phyloP scores from a whole-genome alignment of 2,888 invertebrate species.

The Diabrotica balteata region DNA sequence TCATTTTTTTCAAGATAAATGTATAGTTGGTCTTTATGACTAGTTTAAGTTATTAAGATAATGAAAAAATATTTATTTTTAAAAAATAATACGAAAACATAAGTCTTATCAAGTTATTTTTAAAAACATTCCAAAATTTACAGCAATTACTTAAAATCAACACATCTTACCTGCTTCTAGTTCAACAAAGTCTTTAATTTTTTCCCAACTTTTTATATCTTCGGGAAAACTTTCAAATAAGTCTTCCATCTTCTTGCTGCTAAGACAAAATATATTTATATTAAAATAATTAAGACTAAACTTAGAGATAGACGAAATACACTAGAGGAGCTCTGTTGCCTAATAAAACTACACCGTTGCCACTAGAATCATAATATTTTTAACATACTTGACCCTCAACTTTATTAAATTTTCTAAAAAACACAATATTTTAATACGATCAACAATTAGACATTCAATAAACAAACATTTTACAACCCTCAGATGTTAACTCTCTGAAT shows the following conservation, averaged over 20 bases:
- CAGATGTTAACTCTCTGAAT: too few species aligned
- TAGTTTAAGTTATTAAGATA: background rate
- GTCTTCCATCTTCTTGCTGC: conserved; percentile 35
- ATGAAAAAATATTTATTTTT: conserved; percentile 3
- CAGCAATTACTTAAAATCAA: conserved; percentile 16
- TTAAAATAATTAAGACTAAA: conserved; percentile 24
- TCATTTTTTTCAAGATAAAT: too few species aligned
- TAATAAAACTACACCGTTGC: conserved; percentile 10
- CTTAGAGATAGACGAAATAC: conserved; percentile 25
- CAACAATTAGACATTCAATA: too few species aligned
- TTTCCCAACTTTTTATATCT: conserved; percentile 42
- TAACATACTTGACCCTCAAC: conserved; percentile 5
- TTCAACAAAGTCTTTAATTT: conserved; percentile 36
- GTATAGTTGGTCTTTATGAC: too few species aligned
- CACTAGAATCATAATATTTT: conserved; percentile 8
- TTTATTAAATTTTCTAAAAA: background rate
- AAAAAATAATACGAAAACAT: conserved; percentile 8
- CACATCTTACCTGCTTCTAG: conserved; percentile 36
- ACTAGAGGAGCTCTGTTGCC: conserved; percentile 19
- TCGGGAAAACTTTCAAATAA: conserved; percentile 39
- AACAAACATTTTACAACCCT: too few species aligned
- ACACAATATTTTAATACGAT: background rate
- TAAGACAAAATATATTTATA: conserved; percentile 25
- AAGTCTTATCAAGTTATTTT: background rate
- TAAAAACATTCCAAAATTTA: conserved; percentile 10